Evolutionary conservation across 2,113 vertebrate species (phyloP).

Genomic region (Scomber japonicus): DNA sequence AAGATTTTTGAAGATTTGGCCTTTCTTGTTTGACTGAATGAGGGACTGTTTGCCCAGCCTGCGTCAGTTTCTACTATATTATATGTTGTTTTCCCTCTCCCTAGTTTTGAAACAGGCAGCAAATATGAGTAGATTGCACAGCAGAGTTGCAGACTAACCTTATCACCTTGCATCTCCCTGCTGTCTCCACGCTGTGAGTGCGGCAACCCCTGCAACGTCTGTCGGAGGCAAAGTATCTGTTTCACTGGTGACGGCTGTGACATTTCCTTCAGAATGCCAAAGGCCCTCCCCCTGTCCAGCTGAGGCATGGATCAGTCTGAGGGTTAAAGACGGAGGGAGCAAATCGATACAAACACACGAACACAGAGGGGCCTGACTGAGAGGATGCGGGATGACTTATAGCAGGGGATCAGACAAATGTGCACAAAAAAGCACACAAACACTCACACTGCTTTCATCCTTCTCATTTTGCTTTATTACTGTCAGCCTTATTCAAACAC

Average conservation of each 20-base stretch:
- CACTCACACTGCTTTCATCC: conserved; percentile 19
- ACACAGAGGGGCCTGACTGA: conserved; percentile 50
- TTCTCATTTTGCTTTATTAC: conserved; percentile 43
- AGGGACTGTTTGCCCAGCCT: neutral
- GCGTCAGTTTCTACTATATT: neutral
- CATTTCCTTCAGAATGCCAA: conserved; percentile 79
- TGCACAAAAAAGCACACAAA: neutral
- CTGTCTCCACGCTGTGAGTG: conserved; percentile 2
- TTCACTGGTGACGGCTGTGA: conserved; percentile 69
- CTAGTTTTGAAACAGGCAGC: neutral
- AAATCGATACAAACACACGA: conserved; percentile 61
- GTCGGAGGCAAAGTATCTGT: conserved; percentile 58
- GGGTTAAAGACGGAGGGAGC: conserved; percentile 55
- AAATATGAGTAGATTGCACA: conserved; percentile 20
- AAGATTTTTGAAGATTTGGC: neutral
- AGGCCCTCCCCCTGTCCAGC: conserved; percentile 45
- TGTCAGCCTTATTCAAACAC: conserved; percentile 42
- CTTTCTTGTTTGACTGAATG: neutral
- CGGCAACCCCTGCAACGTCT: conserved; percentile 16
- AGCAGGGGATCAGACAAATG: conserved; percentile 13
- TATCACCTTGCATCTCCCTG: conserved; percentile 9
- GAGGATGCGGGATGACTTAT: conserved; percentile 24
- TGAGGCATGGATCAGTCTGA: conserved; percentile 44
- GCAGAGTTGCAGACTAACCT: conserved; percentile 38
- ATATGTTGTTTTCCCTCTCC: neutral